Base-by-base conservation (phyloP, 2,888 invertebrate genomes). In the Cheilosia pagana region DNA sequence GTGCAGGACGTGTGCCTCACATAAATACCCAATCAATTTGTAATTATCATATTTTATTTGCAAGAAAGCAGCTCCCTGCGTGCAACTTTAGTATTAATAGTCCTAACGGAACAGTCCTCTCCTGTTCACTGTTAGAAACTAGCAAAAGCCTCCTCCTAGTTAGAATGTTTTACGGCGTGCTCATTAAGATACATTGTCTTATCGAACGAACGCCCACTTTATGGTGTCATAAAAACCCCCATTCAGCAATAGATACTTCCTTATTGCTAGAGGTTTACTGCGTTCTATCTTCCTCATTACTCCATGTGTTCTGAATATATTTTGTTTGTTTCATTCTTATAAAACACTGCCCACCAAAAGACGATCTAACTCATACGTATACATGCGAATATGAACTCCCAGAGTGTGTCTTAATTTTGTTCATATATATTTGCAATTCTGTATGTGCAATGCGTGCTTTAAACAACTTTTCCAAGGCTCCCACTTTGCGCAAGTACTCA, bases 401-500 rank as follows among this genome's bases (percentile, higher is more conserved):
- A 21, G 45, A 21, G 8, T 57, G n/a, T 45, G 21, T 25, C 45
- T 43, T 45, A 10, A 16, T 35, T 43, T 16, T 19, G 8, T 16
- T 8, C 16, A 45, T 3, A 10, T 14, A 52, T 52, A 60, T 67
- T 52, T 43, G 52, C 52, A 59, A 60, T 78, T 72, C 55, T 21
- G 55, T 72, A 50, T 53, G 52, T 55, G 77, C 48, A 63, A 31
- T 65, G 78, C 62, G 52, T 72, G 53, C 25, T 23, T 25, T 21
- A 75, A 81, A 75, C 75, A 52, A 41, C 75, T 50, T 81, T 48
- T 62, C 60, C 70, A 81, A 75, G 63, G 63, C 76, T 76, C 65
- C 55, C 23, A 31, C 57, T 63, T 70, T 57, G 70, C 70, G 63
- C 72, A 41, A 57, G 48, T 55, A 67, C 28, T 16, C 28, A 8